Conservation (phyloP, 2,797 vertebrate species). For the Graptemys geographica region DNA sequence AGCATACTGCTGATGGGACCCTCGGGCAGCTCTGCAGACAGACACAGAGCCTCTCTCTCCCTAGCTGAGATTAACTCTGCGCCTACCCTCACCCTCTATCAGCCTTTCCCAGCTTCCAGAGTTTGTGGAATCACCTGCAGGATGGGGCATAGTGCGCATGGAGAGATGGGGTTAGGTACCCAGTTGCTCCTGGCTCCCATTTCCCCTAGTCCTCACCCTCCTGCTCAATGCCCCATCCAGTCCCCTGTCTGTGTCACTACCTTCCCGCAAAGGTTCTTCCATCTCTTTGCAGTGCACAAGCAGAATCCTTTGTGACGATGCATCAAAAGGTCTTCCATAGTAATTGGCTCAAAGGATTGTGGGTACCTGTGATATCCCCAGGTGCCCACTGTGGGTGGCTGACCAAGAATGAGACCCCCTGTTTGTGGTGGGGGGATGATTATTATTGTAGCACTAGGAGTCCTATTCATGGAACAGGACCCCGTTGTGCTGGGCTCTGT, state of each 20-base stretch:
- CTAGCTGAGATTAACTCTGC: background rate
- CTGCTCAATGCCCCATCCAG: background rate
- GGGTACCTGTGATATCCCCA: accelerated
- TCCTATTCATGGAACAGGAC: too few relatives aligned
- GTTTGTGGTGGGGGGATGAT: accelerated
- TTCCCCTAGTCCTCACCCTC: background rate
- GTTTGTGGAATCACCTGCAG: background rate
- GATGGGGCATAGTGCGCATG: too few relatives aligned
- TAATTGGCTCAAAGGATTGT: background rate
- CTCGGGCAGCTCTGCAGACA: constrained; percentile 7
- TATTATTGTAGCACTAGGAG: background rate
- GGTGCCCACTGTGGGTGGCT: background rate
- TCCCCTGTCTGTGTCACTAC: background rate
- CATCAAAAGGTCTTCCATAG: background rate
- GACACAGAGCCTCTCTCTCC: background rate
- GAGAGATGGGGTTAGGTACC: background rate
- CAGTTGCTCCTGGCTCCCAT: background rate
- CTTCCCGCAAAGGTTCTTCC: background rate
- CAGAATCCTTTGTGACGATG: background rate
- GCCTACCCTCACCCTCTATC: background rate
- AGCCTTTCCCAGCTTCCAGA: background rate
- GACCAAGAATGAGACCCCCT: background rate
- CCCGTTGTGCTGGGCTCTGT: background rate
- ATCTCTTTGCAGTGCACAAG: background rate
- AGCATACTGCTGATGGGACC: constrained; percentile 21